Percentiles rank a stretch among this genome's conserved stretches.
These are phyloP conservation scores for Piaya cayana DNA, from an alignment of 2,113 vertebrate genomes.

Conservation along the genomic window DNA sequence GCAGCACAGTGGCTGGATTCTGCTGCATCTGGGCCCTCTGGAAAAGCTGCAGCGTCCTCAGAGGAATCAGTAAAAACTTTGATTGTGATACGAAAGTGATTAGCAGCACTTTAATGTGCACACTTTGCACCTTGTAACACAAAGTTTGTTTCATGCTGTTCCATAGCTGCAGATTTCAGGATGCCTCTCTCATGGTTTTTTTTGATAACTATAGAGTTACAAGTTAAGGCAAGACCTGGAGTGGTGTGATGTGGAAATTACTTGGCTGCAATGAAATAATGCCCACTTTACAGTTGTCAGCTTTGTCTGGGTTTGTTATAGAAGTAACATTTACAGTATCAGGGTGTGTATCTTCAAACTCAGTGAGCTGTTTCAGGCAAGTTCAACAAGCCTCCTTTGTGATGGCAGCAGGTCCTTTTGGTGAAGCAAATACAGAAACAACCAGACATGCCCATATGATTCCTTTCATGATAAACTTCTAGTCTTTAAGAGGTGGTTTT, in stretches of 20 bases:
- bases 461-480: background rate
- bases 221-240: background rate
- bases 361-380: background rate
- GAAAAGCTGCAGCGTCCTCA: background rate
- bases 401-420: background rate
- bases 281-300: background rate
- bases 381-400: background rate
- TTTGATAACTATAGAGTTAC: background rate
- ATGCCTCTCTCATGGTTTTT: background rate
- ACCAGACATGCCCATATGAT: background rate
- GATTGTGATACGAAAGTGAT: background rate
- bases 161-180: background rate
- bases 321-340: background rate
- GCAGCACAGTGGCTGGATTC: background rate
- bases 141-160: background rate
- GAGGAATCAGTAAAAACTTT: background rate
- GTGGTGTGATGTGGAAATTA: background rate
- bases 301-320: background rate
- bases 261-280: background rate
- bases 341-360: background rate
- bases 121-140: background rate
- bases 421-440: background rate
- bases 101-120: background rate
- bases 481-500: background rate
- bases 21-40: background rate